phyloP scores from a whole-genome alignment of 2,113 vertebrate genomes.

The Callospermophilus lateralis region DNA sequence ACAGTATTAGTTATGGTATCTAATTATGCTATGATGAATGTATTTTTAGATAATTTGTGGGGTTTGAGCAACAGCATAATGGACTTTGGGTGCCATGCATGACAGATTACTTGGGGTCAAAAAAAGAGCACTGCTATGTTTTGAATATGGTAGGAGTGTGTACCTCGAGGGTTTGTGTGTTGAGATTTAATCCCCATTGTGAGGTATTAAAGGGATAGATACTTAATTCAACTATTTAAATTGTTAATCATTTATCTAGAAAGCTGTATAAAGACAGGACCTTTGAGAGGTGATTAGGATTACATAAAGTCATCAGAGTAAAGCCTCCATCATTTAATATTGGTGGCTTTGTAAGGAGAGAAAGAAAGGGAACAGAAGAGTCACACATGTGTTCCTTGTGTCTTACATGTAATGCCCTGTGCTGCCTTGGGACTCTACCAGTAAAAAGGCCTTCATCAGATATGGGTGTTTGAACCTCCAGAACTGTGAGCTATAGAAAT shows the following conservation, averaged over 20 bases:
- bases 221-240: neutral
- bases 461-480: neutral
- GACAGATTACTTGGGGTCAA: neutral
- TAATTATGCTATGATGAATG: neutral
- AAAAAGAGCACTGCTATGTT: neutral
- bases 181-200: neutral
- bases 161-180: neutral
- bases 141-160: neutral
- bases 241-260: no score
- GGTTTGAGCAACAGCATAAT: neutral
- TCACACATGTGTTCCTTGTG: neutral
- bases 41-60: neutral
- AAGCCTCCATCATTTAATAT: neutral
- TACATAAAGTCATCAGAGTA: neutral
- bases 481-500: neutral
- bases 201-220: neutral
- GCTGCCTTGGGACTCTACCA: neutral
- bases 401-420: neutral
- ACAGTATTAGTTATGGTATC: neutral
- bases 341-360: neutral
- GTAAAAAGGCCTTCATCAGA: neutral
- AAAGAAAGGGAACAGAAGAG: neutral
- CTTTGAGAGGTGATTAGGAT: neutral
- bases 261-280: neutral
- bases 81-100: neutral